Conservation (phyloP, 2,113 vertebrate genomes). For the Anguilla japonica region DNA sequence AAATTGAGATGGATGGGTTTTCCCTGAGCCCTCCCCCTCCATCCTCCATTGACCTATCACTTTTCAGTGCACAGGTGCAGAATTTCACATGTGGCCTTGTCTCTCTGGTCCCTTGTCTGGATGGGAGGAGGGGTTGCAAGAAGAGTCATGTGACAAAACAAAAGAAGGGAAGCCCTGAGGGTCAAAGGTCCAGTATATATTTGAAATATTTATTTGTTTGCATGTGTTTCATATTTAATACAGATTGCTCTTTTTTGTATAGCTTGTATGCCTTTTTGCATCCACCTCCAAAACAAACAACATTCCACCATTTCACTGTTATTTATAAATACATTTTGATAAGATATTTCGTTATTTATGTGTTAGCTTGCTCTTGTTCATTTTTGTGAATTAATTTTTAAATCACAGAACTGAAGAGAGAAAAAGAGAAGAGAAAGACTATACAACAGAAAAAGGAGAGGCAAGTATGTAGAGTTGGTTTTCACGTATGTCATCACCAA, state of each 20-base stretch:
- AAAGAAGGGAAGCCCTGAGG: background rate
- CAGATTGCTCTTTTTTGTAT: no score
- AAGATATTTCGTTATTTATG: no score
- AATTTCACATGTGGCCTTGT: slow-evolving; percentile 50
- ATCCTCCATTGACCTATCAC: slow-evolving; percentile 63
- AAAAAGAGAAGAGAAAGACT: background rate
- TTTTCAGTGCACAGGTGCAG: slow-evolving; percentile 59
- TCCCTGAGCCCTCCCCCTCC: slow-evolving; percentile 64
- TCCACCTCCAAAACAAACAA: no score
- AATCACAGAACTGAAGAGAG: background rate
- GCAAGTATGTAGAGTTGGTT: background rate
- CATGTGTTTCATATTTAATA: no score
- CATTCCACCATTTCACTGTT: no score
- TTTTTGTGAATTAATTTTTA: background rate
- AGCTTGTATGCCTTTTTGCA: no score
- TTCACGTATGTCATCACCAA: background rate
- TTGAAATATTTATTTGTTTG: no score
- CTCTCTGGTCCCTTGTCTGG: slow-evolving; percentile 22
- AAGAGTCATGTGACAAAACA: background rate
- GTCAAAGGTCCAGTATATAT: no score
- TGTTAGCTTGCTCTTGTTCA: no score
- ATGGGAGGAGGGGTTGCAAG: background rate
- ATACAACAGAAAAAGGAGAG: background rate
- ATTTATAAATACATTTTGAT: no score
- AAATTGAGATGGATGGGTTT: slow-evolving; percentile 78